Conservation (phyloP, 2,797 vertebrate genomes). For the Botia almorhae region DNA sequence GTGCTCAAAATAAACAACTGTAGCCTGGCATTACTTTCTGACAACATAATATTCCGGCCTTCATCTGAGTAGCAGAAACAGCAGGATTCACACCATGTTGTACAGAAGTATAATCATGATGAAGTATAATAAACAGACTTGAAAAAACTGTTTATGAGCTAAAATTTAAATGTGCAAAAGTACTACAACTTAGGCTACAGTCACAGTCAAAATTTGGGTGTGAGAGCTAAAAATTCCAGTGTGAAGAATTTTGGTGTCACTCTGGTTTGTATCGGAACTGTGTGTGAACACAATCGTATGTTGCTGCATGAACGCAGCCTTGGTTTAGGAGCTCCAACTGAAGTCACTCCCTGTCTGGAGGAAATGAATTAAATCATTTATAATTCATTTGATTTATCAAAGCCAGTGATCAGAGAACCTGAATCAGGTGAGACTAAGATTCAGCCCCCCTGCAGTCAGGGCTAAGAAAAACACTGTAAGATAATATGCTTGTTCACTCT, state of each 20-base stretch:
- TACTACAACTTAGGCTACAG: too few species aligned
- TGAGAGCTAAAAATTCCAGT: not conserved
- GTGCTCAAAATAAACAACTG: conserved; percentile 6
- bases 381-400: conserved; percentile 42
- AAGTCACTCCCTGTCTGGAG: conserved; percentile 2
- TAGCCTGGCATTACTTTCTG: not conserved
- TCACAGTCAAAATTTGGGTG: not conserved
- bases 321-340: not conserved
- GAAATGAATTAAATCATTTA: conserved; percentile 12
- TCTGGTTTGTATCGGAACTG: not conserved
- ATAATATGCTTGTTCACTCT: not conserved
- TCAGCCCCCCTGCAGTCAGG: not conserved
- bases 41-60: not conserved
- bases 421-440: conserved; percentile 12
- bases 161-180: not conserved
- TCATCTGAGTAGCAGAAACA: not conserved
- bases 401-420: conserved; percentile 34
- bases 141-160: too few species aligned
- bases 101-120: not conserved
- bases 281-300: not conserved
- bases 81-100: not conserved
- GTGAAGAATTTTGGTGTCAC: not conserved
- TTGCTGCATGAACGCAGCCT: not conserved
- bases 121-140: too few species aligned
- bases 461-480: conserved; percentile 11